phyloP scores from a whole-genome alignment of 2,888 invertebrate genomes.

The Stenchaetothrips biformis region DNA sequence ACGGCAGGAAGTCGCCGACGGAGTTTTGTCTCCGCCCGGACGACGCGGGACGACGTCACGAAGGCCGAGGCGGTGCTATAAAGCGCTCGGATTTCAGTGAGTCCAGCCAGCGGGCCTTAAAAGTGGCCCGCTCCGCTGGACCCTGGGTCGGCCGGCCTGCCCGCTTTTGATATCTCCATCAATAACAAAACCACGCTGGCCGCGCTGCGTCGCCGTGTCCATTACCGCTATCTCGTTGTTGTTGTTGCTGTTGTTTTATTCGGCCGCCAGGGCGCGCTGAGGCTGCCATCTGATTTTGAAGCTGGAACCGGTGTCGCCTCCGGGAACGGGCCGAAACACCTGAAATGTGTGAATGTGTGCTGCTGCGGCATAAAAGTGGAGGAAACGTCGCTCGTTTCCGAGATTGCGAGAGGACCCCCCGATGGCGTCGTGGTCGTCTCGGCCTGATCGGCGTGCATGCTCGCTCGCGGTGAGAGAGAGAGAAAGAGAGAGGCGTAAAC shows the following conservation, averaged over 20 bases:
- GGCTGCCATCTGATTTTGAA: neutral
- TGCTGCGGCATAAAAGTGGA: no score
- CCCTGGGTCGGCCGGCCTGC: neutral
- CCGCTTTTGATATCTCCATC: constrained; percentile 19
- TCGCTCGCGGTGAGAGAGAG: no score
- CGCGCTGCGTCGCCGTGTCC: neutral
- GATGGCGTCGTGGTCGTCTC: no score
- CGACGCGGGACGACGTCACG: neutral
- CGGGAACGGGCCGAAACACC: no score
- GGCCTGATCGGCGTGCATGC: no score
- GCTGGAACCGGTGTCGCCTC: no score
- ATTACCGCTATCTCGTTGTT: constrained; percentile 17
- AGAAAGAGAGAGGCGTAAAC: no score
- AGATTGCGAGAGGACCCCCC: no score
- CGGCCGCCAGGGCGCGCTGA: no score
- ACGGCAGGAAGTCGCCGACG: neutral
- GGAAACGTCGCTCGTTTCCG: no score
- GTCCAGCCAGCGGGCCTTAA: neutral
- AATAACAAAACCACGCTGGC: constrained; percentile 7
- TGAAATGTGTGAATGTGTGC: no score
- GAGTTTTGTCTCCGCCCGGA: neutral
- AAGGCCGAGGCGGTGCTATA: neutral
- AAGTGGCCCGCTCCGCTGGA: neutral
- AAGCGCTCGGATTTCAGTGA: constrained; percentile 7
- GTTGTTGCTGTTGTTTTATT: neutral